Evolutionary conservation across 2,113 vertebrate species (phyloP).

Genomic region (Sander lucioperca): DNA sequence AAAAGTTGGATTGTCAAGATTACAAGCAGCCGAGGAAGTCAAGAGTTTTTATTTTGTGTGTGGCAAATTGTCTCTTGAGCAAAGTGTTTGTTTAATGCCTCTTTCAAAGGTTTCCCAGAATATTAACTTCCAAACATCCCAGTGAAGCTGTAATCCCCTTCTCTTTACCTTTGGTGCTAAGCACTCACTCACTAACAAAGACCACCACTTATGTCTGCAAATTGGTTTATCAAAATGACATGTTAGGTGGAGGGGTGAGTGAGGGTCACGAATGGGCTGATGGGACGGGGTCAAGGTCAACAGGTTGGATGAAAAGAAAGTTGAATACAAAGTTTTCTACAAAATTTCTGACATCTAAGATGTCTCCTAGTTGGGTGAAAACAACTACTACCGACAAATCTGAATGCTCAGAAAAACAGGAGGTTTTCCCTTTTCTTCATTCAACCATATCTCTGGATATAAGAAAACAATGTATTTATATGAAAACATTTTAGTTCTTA

Average conservation of each 20-base stretch:
- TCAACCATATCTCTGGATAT: background rate
- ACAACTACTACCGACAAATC: background rate
- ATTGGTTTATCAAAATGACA: background rate
- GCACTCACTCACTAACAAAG: conserved; percentile 2
- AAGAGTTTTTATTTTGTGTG: background rate
- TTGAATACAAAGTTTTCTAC: background rate
- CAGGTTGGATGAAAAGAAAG: conserved; percentile 15
- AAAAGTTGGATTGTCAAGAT: background rate
- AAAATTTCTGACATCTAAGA: no score
- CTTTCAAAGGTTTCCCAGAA: background rate
- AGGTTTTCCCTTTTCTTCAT: no score
- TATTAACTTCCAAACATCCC: background rate
- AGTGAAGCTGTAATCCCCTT: background rate
- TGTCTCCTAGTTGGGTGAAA: background rate
- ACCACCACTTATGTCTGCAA: background rate
- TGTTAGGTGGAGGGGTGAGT: background rate
- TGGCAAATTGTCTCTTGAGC: background rate
- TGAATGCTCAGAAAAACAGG: no score
- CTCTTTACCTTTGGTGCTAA: background rate
- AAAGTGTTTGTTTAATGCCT: background rate
- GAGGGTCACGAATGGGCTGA: conserved; percentile 24
- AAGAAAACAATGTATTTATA: background rate
- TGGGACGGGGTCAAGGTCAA: conserved; percentile 11
- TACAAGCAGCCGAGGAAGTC: background rate
- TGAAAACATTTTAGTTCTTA: background rate